Evolutionary conservation across 1,140 invertebrate species (phyloP).

Genomic region (Hormaphis cornu): DNA sequence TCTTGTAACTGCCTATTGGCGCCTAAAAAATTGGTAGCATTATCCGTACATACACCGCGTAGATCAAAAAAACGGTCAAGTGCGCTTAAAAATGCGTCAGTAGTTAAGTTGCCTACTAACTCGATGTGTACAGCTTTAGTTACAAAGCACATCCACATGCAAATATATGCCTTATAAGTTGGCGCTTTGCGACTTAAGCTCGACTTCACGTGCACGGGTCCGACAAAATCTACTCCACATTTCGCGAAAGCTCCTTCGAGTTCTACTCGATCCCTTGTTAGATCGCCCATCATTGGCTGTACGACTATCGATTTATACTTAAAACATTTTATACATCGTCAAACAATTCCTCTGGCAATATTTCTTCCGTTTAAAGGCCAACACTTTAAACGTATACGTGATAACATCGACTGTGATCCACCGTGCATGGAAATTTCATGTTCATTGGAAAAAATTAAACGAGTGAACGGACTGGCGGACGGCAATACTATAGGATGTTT

Average conservation of each 20-base stretch:
- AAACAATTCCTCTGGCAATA: slow-evolving; percentile 34
- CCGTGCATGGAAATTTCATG: slow-evolving; percentile 39
- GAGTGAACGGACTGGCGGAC: slow-evolving; percentile 37
- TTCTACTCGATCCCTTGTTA: slow-evolving; percentile 38
- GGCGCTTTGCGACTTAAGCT: slow-evolving; percentile 30
- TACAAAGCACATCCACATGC: slow-evolving; percentile 38
- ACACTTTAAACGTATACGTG: slow-evolving; percentile 37
- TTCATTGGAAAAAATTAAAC: slow-evolving; percentile 38
- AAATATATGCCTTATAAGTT: slow-evolving; percentile 42
- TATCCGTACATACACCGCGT: slow-evolving; percentile 30
- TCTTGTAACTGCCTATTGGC: slow-evolving; percentile 22
- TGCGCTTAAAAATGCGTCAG: slow-evolving; percentile 39
- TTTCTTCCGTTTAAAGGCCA: slow-evolving; percentile 36
- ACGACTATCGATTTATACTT: slow-evolving; percentile 21
- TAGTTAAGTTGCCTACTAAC: slow-evolving; percentile 37
- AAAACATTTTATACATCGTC: slow-evolving; percentile 38
- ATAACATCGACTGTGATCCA: slow-evolving; percentile 36
- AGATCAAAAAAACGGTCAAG: slow-evolving; percentile 39
- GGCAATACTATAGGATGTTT: slow-evolving; percentile 35
- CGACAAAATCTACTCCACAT: slow-evolving; percentile 43
- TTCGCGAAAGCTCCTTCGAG: slow-evolving; percentile 38
- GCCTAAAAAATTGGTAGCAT: slow-evolving; percentile 34
- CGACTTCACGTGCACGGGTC: slow-evolving; percentile 42
- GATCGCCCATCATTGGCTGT: slow-evolving; percentile 39
- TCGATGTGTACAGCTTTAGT: slow-evolving; percentile 41